Evolutionary conservation across 2,888 invertebrate species (phyloP).

Genomic region (Lepidocyrtoides sp.): DNA sequence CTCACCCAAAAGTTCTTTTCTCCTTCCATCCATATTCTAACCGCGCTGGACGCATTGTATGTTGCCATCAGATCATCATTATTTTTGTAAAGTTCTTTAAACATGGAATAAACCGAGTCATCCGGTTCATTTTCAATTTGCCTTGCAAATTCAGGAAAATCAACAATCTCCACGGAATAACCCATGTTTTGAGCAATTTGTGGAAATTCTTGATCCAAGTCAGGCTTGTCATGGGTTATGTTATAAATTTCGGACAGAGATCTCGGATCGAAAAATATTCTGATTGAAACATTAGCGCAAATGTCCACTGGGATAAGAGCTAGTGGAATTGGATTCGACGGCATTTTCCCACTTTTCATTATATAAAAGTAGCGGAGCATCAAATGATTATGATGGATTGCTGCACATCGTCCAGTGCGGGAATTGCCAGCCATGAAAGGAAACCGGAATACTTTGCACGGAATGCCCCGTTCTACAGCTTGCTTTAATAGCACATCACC

Average conservation of each 20-base stretch:
- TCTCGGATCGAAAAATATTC: slow-evolving; percentile 46
- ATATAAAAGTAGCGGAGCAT: slow-evolving; percentile 40
- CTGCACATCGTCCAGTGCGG: not conserved
- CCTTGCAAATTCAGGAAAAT: slow-evolving; percentile 49
- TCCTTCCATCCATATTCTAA: slow-evolving; percentile 34
- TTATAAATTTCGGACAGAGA: slow-evolving; percentile 53
- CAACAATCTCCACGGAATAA: slow-evolving; percentile 27
- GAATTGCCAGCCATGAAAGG: slow-evolving; percentile 32
- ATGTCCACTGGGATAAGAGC: slow-evolving; percentile 43
- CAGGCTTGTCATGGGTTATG: slow-evolving; percentile 10
- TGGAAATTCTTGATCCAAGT: slow-evolving; percentile 52
- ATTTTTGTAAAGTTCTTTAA: slow-evolving; percentile 33
- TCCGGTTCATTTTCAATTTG: not conserved
- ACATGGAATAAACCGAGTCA: slow-evolving; percentile 8
- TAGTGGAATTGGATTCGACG: slow-evolving; percentile 43
- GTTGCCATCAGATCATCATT: slow-evolving; percentile 7
- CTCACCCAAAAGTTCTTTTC: slow-evolving; percentile 34
- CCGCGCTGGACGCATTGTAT: not conserved
- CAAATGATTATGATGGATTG: slow-evolving; percentile 15
- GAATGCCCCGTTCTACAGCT: no score
- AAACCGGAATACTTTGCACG: slow-evolving; percentile 21
- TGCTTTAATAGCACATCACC: no score
- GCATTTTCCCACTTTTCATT: slow-evolving; percentile 29
- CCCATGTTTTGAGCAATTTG: slow-evolving; percentile 46
- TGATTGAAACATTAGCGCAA: slow-evolving; percentile 2